phyloP scores from a whole-genome alignment of 2,888 invertebrate genomes.

The Lacanobia oleracea region DNA sequence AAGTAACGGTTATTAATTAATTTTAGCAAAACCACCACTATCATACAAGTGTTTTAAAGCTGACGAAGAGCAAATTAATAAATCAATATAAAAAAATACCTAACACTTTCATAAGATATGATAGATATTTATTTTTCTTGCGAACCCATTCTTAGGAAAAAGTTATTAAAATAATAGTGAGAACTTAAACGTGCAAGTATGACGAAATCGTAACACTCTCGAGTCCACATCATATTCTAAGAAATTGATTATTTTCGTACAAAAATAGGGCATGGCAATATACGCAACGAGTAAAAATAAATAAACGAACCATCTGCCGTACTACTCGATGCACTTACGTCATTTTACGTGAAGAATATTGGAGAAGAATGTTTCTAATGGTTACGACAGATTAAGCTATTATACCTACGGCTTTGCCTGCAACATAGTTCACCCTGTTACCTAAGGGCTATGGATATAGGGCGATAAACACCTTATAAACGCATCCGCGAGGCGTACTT shows the following conservation, averaged over 20 bases:
- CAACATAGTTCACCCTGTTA: too few relatives aligned
- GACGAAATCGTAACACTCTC: constrained; percentile 48
- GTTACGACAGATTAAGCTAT: too few relatives aligned
- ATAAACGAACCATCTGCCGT: constrained; percentile 64
- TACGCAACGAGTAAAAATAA: constrained; percentile 64
- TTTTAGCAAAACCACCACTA: too few relatives aligned
- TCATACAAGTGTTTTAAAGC: too few relatives aligned
- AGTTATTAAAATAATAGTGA: constrained; percentile 29
- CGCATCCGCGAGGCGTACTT: too few relatives aligned
- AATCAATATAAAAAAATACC: too few relatives aligned
- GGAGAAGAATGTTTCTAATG: constrained; percentile 4
- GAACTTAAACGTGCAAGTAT: constrained; percentile 39
- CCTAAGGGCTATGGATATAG: too few relatives aligned
- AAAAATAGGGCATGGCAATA: constrained; percentile 67
- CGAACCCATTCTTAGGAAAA: constrained; percentile 19
- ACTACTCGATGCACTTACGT: constrained; percentile 57
- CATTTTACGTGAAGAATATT: constrained; percentile 42
- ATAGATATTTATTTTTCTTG: background rate
- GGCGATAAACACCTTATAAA: too few relatives aligned
- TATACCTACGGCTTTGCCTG: too few relatives aligned
- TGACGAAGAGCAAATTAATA: too few relatives aligned
- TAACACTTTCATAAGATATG: too few relatives aligned
- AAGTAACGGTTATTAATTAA: background rate
- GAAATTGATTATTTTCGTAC: constrained; percentile 67
- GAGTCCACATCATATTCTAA: constrained; percentile 55